phyloP scores from a whole-genome alignment of 2,888 invertebrate genomes.

The Cephalotes varians region DNA sequence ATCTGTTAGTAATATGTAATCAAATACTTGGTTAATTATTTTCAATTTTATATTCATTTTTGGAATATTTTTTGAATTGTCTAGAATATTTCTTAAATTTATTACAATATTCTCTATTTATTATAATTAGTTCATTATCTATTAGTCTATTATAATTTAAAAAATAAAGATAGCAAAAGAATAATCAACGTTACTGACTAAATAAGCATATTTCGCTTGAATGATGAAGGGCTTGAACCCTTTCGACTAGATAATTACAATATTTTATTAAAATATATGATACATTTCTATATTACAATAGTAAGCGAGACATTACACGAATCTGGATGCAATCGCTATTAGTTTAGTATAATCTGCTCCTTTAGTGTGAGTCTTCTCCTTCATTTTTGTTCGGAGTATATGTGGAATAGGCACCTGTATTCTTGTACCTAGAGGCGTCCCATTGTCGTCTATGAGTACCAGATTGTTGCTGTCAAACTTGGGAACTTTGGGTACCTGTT shows the following conservation, averaged over 20 bases:
- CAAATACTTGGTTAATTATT: no score
- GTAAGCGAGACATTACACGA: conserved; percentile 88
- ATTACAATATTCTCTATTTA: no score
- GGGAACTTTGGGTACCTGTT: conserved; percentile 93
- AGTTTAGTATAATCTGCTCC: conserved; percentile 97
- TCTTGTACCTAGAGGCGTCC: conserved; percentile 97
- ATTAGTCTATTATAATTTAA: no score
- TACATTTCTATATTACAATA: conserved; percentile 3
- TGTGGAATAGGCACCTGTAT: conserved; percentile 98
- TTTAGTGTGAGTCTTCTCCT: conserved; percentile 92
- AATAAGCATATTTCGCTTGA: no score
- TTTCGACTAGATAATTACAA: background rate
- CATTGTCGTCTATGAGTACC: conserved; percentile 97
- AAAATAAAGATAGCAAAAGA: no score
- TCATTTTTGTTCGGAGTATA: conserved; percentile 93
- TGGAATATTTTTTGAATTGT: no score
- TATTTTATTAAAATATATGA: conserved; percentile 49
- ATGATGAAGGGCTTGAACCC: no score
- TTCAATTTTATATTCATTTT: no score
- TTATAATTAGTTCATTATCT: no score
- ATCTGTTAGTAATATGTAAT: no score
- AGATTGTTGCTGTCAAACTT: conserved; percentile 98
- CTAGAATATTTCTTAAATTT: no score
- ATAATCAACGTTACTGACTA: no score
- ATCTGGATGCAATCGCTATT: conserved; percentile 95